Evolutionary conservation across 2,113 vertebrate species (phyloP).

Genomic region (Probosciger aterrimus): DNA sequence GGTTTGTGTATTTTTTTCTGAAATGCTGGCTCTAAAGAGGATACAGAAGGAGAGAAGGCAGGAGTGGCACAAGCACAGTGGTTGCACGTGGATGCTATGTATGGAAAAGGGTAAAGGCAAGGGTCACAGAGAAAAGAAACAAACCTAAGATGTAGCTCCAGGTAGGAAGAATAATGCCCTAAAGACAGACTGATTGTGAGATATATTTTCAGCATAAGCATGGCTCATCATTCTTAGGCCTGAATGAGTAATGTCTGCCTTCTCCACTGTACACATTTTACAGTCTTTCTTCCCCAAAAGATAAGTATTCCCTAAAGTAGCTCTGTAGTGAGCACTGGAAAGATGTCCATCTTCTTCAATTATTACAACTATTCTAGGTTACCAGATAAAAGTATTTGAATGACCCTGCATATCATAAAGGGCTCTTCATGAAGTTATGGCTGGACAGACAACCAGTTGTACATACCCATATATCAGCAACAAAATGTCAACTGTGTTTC

Average conservation of each 20-base stretch:
- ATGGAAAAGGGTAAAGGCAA: not conserved
- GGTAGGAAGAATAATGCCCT: not conserved
- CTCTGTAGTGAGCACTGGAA: not conserved
- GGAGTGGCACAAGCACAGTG: not conserved
- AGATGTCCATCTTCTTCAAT: not conserved
- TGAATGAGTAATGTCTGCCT: not conserved
- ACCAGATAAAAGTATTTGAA: not conserved
- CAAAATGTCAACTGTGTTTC: not conserved
- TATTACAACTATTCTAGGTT: not conserved
- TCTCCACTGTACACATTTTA: not conserved
- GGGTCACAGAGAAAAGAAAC: not conserved
- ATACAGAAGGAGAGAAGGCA: not conserved
- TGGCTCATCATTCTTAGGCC: not conserved
- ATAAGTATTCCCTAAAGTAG: not conserved
- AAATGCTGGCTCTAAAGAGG: not conserved
- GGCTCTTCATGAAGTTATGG: not conserved
- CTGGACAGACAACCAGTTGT: not conserved
- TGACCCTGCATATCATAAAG: not conserved
- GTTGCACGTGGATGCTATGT: not conserved
- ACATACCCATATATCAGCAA: not conserved
- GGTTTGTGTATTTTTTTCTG: not conserved
- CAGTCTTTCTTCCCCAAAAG: not conserved
- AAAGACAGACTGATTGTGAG: not conserved
- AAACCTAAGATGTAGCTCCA: accelerated
- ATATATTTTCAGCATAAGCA: not conserved